Evolutionary conservation across 2,113 vertebrate genomes (phyloP).

Genomic region (Etheostoma cragini): DNA sequence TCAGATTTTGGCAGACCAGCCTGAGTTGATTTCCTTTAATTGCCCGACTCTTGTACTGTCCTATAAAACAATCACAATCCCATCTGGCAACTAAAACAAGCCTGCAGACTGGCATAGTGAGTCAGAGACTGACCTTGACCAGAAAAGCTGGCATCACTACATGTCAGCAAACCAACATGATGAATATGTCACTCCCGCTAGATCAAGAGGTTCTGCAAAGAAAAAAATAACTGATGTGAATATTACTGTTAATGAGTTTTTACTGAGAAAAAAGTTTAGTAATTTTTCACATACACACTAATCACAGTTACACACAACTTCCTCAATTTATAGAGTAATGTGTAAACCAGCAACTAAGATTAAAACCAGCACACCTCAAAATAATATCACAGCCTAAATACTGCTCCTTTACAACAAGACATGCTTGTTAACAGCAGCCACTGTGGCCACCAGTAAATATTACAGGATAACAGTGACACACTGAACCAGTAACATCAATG

Average conservation of each 20-base stretch:
- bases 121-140: constrained; percentile 29
- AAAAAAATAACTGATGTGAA: background rate
- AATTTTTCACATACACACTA: background rate
- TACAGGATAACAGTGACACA: background rate
- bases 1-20: background rate
- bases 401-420: background rate
- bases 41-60: constrained; percentile 1
- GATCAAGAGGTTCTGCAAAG: constrained; percentile 14
- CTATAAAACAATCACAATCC: background rate
- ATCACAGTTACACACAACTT: background rate
- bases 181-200: constrained; percentile 48
- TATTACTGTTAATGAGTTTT: background rate
- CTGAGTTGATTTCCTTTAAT: constrained; percentile 33
- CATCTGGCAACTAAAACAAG: background rate
- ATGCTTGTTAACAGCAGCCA: background rate
- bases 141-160: constrained; percentile 31
- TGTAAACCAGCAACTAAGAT: background rate
- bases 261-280: background rate
- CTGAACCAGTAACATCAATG: background rate
- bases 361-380: background rate
- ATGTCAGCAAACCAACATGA: constrained; percentile 41
- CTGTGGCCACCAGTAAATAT: background rate
- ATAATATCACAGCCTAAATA: background rate
- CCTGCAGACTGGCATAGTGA: constrained; percentile 8
- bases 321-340: background rate